Percentiles rank a stretch among this genome's conserved stretches.
These are phyloP conservation scores for Solenopsis invicta DNA, from an alignment of 1,140 invertebrate genomes.

Conservation along the genomic window DNA sequence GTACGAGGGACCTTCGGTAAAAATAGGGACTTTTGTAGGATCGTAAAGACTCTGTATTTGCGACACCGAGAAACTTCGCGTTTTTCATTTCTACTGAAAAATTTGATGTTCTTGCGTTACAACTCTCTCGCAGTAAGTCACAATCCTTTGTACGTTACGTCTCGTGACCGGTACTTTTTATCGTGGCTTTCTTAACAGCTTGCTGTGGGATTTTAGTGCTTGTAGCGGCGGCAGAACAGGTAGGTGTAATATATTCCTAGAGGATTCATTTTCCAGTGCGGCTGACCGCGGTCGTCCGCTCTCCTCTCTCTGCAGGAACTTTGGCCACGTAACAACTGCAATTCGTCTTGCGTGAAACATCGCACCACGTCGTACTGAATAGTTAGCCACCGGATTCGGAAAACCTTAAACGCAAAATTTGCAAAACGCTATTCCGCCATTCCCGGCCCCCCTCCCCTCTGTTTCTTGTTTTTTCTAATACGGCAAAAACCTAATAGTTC, in stretches of 20 bases:
- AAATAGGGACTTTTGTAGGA: background rate
- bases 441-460: too few relatives aligned
- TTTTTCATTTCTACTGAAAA: conserved; percentile 24
- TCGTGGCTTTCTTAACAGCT: conserved; percentile 57
- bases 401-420: conserved; percentile 52
- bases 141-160: conserved; percentile 34
- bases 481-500: conserved; percentile 30
- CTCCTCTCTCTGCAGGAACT: conserved; percentile 59
- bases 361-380: conserved; percentile 57
- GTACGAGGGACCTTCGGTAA: background rate
- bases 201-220: conserved; percentile 55
- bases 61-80: background rate
- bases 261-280: conserved; percentile 77
- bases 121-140: conserved; percentile 23
- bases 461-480: conserved; percentile 26
- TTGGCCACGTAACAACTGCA: conserved; percentile 63
- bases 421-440: conserved; percentile 26
- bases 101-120: conserved; percentile 1
- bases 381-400: conserved; percentile 55
- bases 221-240: conserved; percentile 75
- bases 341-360: conserved; percentile 73
- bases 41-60: background rate
- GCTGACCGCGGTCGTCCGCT: conserved; percentile 65
- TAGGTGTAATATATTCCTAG: conserved; percentile 82
- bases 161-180: conserved; percentile 38